Conservation (phyloP, 2,113 vertebrate species). For the Fulica atra region DNA sequence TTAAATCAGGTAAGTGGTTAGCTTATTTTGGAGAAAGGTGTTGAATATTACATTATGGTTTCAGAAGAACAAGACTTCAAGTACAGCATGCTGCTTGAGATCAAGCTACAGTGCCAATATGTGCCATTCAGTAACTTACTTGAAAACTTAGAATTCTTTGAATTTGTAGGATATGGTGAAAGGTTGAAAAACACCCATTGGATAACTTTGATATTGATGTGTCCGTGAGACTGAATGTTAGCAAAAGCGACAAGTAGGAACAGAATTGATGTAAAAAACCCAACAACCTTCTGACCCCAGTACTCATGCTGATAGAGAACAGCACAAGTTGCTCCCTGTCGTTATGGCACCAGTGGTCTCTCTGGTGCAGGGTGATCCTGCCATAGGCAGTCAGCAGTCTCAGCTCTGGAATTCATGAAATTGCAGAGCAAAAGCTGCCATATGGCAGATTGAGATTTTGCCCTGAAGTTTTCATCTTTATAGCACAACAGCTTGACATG, state of each 20-base stretch:
- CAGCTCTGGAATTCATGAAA: background rate
- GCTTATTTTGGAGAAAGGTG: background rate
- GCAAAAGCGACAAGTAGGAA: background rate
- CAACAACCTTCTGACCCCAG: background rate
- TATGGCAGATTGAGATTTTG: slow-evolving; percentile 11
- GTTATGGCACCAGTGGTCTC: background rate
- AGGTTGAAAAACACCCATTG: background rate
- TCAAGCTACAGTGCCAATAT: background rate
- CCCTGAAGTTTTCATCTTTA: slow-evolving; percentile 32
- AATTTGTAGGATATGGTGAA: background rate
- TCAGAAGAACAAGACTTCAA: background rate
- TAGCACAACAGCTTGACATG: slow-evolving; percentile 14
- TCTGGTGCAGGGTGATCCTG: background rate
- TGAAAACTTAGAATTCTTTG: background rate
- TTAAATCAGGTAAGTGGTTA: background rate
- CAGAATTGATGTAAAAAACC: background rate
- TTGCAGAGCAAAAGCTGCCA: background rate
- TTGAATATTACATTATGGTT: background rate
- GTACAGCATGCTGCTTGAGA: background rate
- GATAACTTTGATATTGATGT: background rate
- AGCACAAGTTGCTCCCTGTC: background rate
- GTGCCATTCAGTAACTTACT: background rate
- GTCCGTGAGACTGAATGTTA: background rate
- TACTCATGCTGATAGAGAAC: background rate
- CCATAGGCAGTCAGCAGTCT: background rate